Base-by-base conservation (phyloP, 2,888 invertebrate species). In the Dioctria rufipes region DNA sequence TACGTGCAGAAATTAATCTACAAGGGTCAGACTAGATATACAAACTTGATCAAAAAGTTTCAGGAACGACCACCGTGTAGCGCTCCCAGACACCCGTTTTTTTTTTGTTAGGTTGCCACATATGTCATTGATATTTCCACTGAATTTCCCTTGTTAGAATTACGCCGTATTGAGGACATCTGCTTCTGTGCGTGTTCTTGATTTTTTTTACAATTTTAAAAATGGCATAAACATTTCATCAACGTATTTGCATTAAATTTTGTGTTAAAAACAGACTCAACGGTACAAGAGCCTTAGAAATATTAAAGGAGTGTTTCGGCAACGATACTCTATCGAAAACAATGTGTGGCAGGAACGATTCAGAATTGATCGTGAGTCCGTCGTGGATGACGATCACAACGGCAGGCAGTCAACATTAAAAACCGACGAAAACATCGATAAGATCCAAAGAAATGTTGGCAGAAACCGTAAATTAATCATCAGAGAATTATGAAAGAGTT, bases 341-440 rank as follows among this genome's bases (percentile, higher is more conserved):
- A 1, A 46, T 46, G 49, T 46, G 9, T 2, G 51, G 58, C 51
- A 80, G 60, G 81, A 81, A 67, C 79, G 77, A 49, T 66, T 71
- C 67, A 80, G 78, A 80, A 39, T 49, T 54, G 40, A 46, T 43
- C 42, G n/a, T 80, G 80, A 78, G 60, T 79, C 60, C 61, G 81
- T 79, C 80, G 61, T 78, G 73, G 83, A 83, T 78, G 82, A 83
- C 80, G 80, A 83, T 37, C 78, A 60, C 60, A 69, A 43, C 42
- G 60, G 77, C 54, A 81, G 80, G 82, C 82, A 75, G 66, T 82
- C 82, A 82, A 82, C 80, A 42, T 82, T 81, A 82, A 83, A 82
- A 63, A 84, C 83, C 83, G 83, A 84, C 46, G 83, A 84, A 84
- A 84, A 84, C 75, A 80, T 84, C 83, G 79, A 84, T 80, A 82